A percentile compares a stretch with the other conserved stretches of the same genome.
These are phyloP conservation scores for Syngnathus rostellatus DNA, from an alignment of 2,797 vertebrate genomes.

Conservation along the genomic window DNA sequence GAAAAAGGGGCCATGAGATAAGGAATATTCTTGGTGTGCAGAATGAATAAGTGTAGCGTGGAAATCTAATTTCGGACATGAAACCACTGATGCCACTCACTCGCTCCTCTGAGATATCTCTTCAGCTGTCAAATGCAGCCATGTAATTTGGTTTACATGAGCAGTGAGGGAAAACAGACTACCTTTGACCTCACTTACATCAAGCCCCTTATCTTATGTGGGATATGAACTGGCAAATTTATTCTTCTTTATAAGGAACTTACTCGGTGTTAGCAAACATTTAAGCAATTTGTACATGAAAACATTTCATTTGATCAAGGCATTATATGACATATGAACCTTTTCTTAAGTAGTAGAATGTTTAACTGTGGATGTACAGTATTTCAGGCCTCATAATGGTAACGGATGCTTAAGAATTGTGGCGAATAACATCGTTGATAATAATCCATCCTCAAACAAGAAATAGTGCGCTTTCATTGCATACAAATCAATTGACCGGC, in stretches of 20 bases:
- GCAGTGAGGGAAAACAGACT: neutral
- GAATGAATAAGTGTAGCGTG: neutral
- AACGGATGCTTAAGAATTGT: too few relatives aligned
- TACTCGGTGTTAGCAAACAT: neutral
- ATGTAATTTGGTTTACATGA: conserved; percentile 2
- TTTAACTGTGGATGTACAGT: too few relatives aligned
- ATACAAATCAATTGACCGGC: neutral
- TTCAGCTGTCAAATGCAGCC: conserved; percentile 1
- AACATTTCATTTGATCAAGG: neutral
- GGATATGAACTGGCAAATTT: neutral
- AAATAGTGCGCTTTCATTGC: neutral
- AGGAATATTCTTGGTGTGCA: neutral
- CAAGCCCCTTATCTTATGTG: neutral
- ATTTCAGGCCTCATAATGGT: too few relatives aligned
- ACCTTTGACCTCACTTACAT: conserved; percentile 2
- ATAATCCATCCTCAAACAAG: neutral
- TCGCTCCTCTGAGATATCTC: neutral
- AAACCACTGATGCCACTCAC: conserved; percentile 2
- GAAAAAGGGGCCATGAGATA: neutral
- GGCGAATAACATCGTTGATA: neutral
- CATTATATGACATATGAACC: too few relatives aligned
- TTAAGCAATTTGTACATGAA: neutral
- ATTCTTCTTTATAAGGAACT: neutral
- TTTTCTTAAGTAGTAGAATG: too few relatives aligned
- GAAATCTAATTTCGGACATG: conserved; percentile 2